Conservation (phyloP, 1,140 invertebrate genomes). For the Trissolcus basalis region DNA sequence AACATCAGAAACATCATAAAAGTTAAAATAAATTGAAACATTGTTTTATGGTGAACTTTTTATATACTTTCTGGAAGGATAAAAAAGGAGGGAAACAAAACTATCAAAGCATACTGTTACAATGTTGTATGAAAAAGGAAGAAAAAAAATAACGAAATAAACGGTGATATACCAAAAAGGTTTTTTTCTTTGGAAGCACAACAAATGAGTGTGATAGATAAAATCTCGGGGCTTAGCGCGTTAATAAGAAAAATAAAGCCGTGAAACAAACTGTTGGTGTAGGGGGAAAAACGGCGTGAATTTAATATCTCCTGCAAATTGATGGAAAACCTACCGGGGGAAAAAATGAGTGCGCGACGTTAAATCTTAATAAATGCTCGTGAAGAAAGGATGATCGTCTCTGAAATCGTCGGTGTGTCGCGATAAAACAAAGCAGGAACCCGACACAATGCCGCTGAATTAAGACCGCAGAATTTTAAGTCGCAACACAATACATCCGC, state of each 20-base stretch:
- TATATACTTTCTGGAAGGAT: too few relatives aligned
- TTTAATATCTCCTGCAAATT: background rate
- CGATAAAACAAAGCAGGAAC: constrained; percentile 14
- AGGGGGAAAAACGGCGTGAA: background rate
- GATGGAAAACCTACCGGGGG: background rate
- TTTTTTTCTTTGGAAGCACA: background rate
- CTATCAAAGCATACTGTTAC: too few relatives aligned
- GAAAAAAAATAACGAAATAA: too few relatives aligned
- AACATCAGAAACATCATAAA: too few relatives aligned
- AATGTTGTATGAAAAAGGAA: too few relatives aligned
- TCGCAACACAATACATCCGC: constrained; percentile 13
- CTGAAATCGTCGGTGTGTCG: constrained; percentile 5
- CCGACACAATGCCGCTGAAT: constrained; percentile 14
- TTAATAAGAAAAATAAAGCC: constrained; percentile 3
- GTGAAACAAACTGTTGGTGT: background rate
- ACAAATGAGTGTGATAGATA: constrained; percentile 13
- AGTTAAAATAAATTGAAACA: too few relatives aligned
- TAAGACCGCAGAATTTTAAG: constrained; percentile 28
- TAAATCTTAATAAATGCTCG: constrained; percentile 15
- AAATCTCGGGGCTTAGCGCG: background rate
- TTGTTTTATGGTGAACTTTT: too few relatives aligned
- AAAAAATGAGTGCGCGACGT: constrained; percentile 2
- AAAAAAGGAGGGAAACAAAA: too few relatives aligned
- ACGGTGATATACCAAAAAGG: too few relatives aligned
- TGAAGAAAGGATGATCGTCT: constrained; percentile 10